A percentile compares a stretch with the other conserved stretches of the same genome.
Evolutionary conservation across 1,140 invertebrate genomes (phyloP).

Genomic region (Gryllus bimaculatus): DNA sequence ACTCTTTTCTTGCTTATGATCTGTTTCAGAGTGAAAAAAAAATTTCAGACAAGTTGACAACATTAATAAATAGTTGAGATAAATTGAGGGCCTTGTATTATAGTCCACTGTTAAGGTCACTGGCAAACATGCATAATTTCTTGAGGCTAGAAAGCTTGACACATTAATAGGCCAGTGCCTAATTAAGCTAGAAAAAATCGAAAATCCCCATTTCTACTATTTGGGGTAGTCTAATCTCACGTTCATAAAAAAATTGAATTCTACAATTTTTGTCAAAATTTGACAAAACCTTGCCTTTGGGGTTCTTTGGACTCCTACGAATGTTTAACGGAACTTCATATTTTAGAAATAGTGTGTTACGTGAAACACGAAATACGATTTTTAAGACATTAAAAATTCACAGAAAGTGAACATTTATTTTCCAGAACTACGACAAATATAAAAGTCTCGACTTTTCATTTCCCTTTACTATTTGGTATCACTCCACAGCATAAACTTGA

Average conservation of each 20-base stretch:
- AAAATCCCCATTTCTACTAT: background rate
- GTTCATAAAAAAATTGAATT: background rate
- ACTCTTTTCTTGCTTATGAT: no score
- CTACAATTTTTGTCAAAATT: background rate
- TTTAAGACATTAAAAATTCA: background rate
- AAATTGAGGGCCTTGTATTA: no score
- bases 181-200: background rate
- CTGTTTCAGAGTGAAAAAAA: no score
- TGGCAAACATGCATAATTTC: no score
- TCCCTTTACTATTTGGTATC: no score
- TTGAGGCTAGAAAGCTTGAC: background rate
- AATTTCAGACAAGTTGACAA: no score
- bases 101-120: no score
- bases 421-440: constrained; percentile 1
- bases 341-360: background rate
- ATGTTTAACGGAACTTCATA: background rate
- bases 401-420: background rate
- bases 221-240: background rate
- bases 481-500: no score
- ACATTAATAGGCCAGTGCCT: background rate
- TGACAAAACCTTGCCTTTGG: background rate
- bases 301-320: background rate
- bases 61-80: no score
- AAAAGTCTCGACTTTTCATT: background rate
- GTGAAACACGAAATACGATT: background rate